Evolutionary conservation across 2,113 vertebrate genomes (phyloP).

Genomic region (Megaceryle torquata): DNA sequence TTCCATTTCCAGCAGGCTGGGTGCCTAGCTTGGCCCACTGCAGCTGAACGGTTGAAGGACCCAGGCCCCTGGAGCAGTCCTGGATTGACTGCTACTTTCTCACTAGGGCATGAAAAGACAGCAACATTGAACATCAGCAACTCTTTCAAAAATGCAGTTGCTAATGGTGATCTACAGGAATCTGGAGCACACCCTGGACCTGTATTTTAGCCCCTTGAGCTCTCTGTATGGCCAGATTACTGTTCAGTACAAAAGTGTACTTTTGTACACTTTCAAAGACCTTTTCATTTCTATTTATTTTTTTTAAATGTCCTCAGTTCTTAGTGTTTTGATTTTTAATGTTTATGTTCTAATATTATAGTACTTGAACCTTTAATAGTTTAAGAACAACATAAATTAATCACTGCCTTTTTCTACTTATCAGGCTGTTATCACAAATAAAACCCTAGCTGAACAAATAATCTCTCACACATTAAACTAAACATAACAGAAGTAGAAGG

Average conservation of each 20-base stretch:
- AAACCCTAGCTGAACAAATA: slow-evolving; percentile 18
- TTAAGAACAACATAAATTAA: slow-evolving; percentile 1
- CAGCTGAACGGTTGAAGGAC: fast-evolving
- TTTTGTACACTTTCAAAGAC: not conserved
- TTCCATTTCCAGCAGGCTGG: not conserved
- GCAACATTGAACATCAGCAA: not conserved
- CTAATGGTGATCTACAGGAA: not conserved
- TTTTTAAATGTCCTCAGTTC: not conserved
- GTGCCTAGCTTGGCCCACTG: not conserved
- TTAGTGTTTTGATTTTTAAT: not conserved
- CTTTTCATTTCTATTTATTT: not conserved
- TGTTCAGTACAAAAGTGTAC: not conserved
- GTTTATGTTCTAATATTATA: not conserved
- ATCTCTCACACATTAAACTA: not conserved
- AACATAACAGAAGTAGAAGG: not conserved
- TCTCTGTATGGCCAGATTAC: not conserved
- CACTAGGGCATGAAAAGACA: not conserved
- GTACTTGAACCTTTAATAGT: not conserved
- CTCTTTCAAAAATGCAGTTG: slow-evolving; percentile 1
- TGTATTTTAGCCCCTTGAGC: not conserved
- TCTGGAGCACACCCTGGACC: not conserved
- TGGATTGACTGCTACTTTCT: not conserved
- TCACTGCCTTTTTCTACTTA: not conserved
- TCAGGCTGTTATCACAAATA: not conserved
- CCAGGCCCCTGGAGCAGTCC: not conserved